These are phyloP conservation scores for Drosophila seguyi DNA, from an alignment of 1,140 invertebrate genomes.

Conservation along the genomic window DNA sequence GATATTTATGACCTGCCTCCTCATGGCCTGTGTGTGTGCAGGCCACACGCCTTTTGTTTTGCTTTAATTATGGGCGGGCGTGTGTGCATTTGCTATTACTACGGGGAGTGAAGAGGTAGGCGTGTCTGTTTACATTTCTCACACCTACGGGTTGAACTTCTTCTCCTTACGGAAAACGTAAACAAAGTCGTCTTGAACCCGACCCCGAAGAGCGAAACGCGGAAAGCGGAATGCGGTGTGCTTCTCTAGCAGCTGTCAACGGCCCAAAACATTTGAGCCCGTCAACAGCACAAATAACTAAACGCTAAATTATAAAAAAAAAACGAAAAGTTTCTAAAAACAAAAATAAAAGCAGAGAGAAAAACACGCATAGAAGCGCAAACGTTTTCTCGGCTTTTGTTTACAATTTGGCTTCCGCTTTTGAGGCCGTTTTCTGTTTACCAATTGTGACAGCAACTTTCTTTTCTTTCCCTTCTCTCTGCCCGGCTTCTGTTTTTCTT, in stretches of 20 bases:
- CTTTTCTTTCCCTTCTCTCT: conserved; percentile 23
- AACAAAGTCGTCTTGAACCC: conserved; percentile 29
- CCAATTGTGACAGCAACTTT: conserved; percentile 55
- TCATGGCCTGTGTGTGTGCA: conserved; percentile 11
- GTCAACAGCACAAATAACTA: conserved; percentile 46
- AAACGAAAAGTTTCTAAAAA: conserved; percentile 43
- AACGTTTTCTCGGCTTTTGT: conserved; percentile 50
- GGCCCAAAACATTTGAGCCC: conserved; percentile 45
- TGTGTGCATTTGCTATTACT: conserved; percentile 23
- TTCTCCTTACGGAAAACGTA: conserved; percentile 35
- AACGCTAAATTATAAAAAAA: conserved; percentile 35
- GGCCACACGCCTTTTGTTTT: conserved; percentile 60
- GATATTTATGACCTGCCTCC: conserved; percentile 53
- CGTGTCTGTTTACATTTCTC: conserved; percentile 36
- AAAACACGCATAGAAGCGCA: conserved; percentile 48
- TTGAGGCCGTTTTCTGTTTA: conserved; percentile 46
- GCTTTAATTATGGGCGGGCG: conserved; percentile 70
- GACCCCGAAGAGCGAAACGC: neutral
- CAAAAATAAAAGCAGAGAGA: conserved; percentile 4
- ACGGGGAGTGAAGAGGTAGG: neutral
- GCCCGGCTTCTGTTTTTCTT: conserved; percentile 20
- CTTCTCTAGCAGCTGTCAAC: conserved; percentile 36
- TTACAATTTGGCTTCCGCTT: conserved; percentile 53
- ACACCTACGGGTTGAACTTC: conserved; percentile 16
- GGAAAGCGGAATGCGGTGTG: conserved; percentile 1